A percentile compares a stretch with the other conserved stretches of the same genome.
Evolutionary conservation across 2,888 invertebrate genomes (phyloP).

Genomic region (Dorcus parallelipipedus): DNA sequence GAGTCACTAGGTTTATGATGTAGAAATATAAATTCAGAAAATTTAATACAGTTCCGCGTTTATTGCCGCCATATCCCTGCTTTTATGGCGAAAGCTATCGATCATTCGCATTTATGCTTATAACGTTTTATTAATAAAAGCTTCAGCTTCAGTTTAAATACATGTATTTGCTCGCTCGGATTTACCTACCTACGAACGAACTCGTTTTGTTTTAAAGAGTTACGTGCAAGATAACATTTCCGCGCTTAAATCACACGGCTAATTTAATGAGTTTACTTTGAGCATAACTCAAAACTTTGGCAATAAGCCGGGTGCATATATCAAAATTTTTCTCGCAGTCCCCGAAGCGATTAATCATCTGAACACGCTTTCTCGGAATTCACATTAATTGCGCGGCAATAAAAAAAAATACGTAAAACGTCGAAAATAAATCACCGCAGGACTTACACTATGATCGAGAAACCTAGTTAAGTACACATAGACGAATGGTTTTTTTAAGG

Average conservation of each 20-base stretch:
- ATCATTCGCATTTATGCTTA: not conserved
- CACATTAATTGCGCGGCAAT: conserved; percentile 20
- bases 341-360: not conserved
- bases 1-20: not conserved
- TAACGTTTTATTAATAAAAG: no score
- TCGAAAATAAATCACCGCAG: conserved; percentile 30
- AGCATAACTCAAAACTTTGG: conserved; percentile 33
- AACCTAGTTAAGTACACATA: conserved; percentile 36
- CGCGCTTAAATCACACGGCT: conserved; percentile 10
- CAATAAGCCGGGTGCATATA: conserved; percentile 33
- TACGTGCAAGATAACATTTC: no score
- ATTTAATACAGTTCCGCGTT: not conserved
- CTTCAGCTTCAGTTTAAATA: no score
- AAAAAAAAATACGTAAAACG: conserved; percentile 1
- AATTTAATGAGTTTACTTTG: conserved; percentile 33
- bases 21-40: not conserved
- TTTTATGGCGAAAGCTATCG: not conserved
- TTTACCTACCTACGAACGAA: no score
- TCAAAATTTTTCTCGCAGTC: conserved; percentile 20
- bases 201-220: no score
- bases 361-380: conserved; percentile 13
- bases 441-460: conserved; percentile 38
- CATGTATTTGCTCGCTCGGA: no score
- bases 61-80: not conserved
- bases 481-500: conserved; percentile 35